Base-by-base conservation (phyloP, 2,888 invertebrate genomes). In the Prostheceraeus crozeri region DNA sequence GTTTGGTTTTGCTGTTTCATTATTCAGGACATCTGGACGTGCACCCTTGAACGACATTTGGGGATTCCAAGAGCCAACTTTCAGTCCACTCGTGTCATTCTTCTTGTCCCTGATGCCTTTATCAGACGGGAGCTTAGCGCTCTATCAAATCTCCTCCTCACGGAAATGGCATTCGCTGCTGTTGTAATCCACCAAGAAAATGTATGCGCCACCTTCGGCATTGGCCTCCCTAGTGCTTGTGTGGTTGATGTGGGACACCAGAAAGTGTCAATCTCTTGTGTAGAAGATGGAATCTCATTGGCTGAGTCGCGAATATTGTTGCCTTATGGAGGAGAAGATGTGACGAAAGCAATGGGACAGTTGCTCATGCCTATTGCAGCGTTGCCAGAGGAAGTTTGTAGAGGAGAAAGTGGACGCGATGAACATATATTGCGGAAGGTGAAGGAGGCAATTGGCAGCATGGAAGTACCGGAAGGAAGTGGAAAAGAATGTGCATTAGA, bases 241-340 rank as follows among this genome's bases (percentile, higher is more conserved):
- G 89, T 93, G 1, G 86, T 94, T 0, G 91, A 93, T 73, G 84
- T 93, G 55, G 93, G 93, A 0, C 91, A 91, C 72, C 89, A 91
- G 73, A 93, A 93, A 79, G 89, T 89, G 0, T 88, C 90, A 0
- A 85, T 94, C 19, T 89, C 89, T 1, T 94, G 93, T 78, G 89
- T 93, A 1, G 93, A 93, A 78, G 93, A 93, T 79, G 91, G 90
- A 1, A 86, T 93, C 62, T 91, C 91, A 23, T 88, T 89, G 70
- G 83, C 85, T 66, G 84, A 85, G 64, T 89, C 91, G 0, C 80
- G 76, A 61, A 63, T 77, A 28, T 68, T 68, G 8, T 71, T 91
- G 80, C 86, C 87, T 67, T 89, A 89, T 71, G 91, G 91, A 2
- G 87, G 89, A 2, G 85, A 86, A 10, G 93, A 94, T 77, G 85